Evolutionary conservation across 2,113 vertebrate species (phyloP).

Genomic region (Blennius ocellaris): DNA sequence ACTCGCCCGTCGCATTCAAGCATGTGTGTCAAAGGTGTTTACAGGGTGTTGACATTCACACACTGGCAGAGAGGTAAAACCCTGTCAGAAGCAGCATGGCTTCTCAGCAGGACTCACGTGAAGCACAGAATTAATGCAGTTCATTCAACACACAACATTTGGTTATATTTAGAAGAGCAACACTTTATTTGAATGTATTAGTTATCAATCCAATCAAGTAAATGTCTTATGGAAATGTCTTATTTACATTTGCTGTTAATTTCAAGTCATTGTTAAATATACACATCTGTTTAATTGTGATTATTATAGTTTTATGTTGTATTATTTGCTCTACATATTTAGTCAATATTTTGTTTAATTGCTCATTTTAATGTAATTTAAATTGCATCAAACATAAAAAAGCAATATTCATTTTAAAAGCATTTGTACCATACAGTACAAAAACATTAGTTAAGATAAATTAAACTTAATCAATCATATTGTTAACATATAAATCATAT

Average conservation of each 20-base stretch:
- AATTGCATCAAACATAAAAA: not conserved
- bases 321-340: not conserved
- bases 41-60: constrained; percentile 81
- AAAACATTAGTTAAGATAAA: no score
- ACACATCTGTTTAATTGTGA: not conserved
- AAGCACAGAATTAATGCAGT: not conserved
- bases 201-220: no score
- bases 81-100: not conserved
- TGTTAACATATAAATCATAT: no score
- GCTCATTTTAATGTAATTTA: not conserved
- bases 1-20: constrained; percentile 77
- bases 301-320: not conserved
- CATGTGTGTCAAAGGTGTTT: constrained; percentile 83
- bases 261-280: not conserved
- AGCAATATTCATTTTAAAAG: no score
- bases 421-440: no score
- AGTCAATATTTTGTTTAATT: not conserved
- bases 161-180: no score
- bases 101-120: constrained; percentile 2
- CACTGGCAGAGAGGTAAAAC: constrained; percentile 59
- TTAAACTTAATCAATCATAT: no score
- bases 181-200: no score
- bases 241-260: not conserved
- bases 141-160: no score
- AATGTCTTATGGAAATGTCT: not conserved